Percentiles rank a stretch among this genome's conserved stretches.
These are phyloP conservation scores for Drosophila pandora DNA, from an alignment of 1,140 invertebrate species.

Conservation along the genomic window DNA sequence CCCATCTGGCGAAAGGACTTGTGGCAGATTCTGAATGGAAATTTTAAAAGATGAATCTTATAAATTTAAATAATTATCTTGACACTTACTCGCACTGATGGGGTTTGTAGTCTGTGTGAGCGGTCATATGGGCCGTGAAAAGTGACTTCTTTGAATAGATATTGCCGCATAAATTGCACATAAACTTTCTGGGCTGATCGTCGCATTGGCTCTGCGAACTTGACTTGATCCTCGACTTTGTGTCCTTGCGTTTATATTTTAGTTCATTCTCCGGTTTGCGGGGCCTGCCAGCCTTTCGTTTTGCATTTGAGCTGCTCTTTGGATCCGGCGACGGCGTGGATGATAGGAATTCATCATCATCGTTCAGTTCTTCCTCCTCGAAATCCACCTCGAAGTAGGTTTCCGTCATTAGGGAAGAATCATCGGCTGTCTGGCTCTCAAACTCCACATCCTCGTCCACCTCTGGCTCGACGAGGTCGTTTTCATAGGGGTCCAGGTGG, in stretches of 20 bases:
- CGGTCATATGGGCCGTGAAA: conserved; percentile 65
- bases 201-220: neutral
- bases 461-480: neutral
- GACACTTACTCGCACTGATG: conserved; percentile 77
- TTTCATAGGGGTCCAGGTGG: conserved; percentile 31
- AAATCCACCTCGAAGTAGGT: conserved; percentile 32
- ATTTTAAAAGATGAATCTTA: neutral
- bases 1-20: conserved; percentile 75
- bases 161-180: conserved; percentile 72
- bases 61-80: neutral
- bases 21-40: conserved; percentile 55
- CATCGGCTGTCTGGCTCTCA: conserved; percentile 16
- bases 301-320: conserved; percentile 14
- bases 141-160: conserved; percentile 58
- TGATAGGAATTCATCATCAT: conserved; percentile 47
- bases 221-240: neutral
- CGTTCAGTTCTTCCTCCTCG: conserved; percentile 6
- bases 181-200: conserved; percentile 15
- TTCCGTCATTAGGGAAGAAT: neutral
- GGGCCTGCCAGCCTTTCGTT: conserved; percentile 42
- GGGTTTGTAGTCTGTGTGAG: conserved; percentile 70
- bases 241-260: conserved; percentile 44
- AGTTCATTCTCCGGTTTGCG: conserved; percentile 59
- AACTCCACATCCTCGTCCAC: conserved; percentile 16
- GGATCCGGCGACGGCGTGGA: conserved; percentile 35